Conservation (phyloP, 2,888 invertebrate species). For the Oxytorus armatus region DNA sequence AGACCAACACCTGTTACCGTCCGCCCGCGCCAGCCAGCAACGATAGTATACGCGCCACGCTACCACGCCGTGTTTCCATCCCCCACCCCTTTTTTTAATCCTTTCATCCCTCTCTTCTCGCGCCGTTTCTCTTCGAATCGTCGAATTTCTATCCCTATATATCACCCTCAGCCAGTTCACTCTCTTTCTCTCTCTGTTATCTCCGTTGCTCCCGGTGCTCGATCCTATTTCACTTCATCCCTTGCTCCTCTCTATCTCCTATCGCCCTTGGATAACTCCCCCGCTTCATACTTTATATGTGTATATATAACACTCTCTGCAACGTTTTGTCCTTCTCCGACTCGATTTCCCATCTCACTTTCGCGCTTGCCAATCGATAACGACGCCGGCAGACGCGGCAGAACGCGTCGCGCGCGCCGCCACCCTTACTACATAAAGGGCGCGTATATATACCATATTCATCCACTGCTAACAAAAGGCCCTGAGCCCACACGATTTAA, state of each 20-base stretch:
- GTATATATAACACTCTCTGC: conserved; percentile 12
- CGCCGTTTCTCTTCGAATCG: conserved; percentile 33
- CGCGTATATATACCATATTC: background rate
- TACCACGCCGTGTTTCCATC: conserved; percentile 52
- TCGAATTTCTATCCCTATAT: conserved; percentile 32
- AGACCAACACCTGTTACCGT: conserved; percentile 83
- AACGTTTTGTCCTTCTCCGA: conserved; percentile 43
- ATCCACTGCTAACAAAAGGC: conserved; percentile 12
- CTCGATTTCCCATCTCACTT: conserved; percentile 53
- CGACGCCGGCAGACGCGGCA: conserved; percentile 75
- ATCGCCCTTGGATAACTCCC: conserved; percentile 54
- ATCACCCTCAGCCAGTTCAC: conserved; percentile 12
- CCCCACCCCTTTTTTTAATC: background rate
- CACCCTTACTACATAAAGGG: conserved; percentile 43
- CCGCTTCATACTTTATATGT: conserved; percentile 23
- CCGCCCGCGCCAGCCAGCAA: conserved; percentile 74
- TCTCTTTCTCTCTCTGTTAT: conserved; percentile 52
- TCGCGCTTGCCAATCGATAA: conserved; percentile 79
- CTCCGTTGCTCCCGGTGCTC: conserved; percentile 30
- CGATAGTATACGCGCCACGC: conserved; percentile 46
- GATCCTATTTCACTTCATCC: conserved; percentile 57
- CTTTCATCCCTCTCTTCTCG: conserved; percentile 16
- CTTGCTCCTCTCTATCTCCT: conserved; percentile 43
- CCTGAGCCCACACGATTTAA: background rate
- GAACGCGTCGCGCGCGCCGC: conserved; percentile 67